phyloP scores from a whole-genome alignment of 1,140 invertebrate species.

The Pachyrhynchus sulphureomaculatus region DNA sequence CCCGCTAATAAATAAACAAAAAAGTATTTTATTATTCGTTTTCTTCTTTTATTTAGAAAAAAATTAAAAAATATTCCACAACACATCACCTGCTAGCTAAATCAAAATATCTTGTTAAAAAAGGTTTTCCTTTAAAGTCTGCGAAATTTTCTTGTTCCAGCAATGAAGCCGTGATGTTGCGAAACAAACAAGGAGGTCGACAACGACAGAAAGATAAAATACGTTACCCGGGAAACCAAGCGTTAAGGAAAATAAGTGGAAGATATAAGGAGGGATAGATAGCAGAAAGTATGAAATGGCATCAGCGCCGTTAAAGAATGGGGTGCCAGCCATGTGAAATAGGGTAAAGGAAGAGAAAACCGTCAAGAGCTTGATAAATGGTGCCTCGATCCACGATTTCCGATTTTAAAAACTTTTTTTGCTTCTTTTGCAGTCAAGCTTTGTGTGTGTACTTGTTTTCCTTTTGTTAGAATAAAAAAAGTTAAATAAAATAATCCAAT shows the following conservation, averaged over 20 bases:
- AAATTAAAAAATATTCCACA: no score
- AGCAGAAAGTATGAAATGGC: slow-evolving; percentile 28
- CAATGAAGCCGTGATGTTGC: slow-evolving; percentile 22
- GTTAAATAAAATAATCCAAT: no score
- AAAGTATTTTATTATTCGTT: no score
- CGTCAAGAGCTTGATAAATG: slow-evolving; percentile 27
- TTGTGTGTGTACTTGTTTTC: no score
- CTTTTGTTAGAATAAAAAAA: no score
- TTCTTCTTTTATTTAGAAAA: no score
- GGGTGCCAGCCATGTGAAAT: slow-evolving; percentile 30
- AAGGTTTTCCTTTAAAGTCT: no score
- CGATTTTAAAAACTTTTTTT: not conserved
- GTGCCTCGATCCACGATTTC: not conserved
- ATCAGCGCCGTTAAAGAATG: slow-evolving; percentile 28
- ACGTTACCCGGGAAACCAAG: slow-evolving; percentile 27
- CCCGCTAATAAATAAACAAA: no score
- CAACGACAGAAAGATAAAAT: slow-evolving; percentile 33
- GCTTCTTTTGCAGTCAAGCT: no score
- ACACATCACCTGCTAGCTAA: no score
- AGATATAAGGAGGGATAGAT: slow-evolving; percentile 17
- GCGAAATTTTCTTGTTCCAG: not conserved
- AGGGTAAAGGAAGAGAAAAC: slow-evolving; percentile 13
- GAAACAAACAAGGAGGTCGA: slow-evolving; percentile 78
- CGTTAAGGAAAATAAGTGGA: slow-evolving; percentile 25
- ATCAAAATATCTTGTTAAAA: no score